Evolutionary conservation across 2,113 vertebrate species (phyloP).

Genomic region (Setophaga coronata): DNA sequence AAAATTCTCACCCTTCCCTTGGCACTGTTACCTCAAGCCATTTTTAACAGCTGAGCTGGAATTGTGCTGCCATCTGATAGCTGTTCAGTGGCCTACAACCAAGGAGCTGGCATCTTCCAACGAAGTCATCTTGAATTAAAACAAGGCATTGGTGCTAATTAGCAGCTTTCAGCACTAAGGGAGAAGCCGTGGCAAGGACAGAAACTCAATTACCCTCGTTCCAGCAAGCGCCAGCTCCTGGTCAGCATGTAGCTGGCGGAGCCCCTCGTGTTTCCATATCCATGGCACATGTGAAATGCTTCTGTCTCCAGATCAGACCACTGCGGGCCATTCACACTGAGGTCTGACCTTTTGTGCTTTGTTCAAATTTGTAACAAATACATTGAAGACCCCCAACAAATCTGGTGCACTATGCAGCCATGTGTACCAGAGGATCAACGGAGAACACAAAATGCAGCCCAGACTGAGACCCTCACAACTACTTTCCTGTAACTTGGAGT

Average conservation of each 20-base stretch:
- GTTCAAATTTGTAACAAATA: background rate
- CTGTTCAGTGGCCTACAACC: background rate
- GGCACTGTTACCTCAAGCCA: background rate
- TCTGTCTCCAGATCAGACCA: background rate
- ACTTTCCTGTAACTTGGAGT: background rate
- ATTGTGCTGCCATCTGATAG: background rate
- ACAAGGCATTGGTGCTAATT: background rate
- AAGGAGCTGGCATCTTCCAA: background rate
- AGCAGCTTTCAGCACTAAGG: conserved; percentile 27
- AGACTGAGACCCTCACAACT: background rate
- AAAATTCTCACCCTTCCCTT: background rate
- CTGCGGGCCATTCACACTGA: accelerated
- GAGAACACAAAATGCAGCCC: background rate
- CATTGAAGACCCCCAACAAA: background rate
- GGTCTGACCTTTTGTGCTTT: background rate
- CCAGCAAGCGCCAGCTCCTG: background rate
- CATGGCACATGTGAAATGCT: accelerated
- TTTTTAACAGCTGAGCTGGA: background rate
- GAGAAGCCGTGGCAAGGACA: background rate
- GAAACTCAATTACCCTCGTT: background rate
- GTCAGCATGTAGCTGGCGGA: background rate
- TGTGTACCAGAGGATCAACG: accelerated
- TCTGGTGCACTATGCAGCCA: background rate
- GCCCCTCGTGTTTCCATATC: background rate
- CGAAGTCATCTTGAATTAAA: background rate